phyloP scores from a whole-genome alignment of 2,888 invertebrate genomes.

The Amphipoea lucens region DNA sequence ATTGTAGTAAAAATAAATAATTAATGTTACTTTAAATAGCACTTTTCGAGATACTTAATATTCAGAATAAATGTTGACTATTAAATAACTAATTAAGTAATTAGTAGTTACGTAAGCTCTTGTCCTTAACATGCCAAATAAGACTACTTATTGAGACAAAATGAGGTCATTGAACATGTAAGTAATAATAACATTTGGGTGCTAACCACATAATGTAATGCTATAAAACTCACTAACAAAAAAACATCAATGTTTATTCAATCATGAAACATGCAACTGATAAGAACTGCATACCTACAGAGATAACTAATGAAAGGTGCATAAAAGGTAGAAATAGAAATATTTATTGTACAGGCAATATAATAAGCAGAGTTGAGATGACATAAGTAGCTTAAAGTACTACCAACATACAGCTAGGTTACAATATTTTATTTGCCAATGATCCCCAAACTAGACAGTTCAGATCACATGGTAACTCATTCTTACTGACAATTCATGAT shows the following conservation, averaged over 20 bases:
- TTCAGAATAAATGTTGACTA: neutral
- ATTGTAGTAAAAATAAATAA: neutral
- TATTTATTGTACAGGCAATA: neutral
- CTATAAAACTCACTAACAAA: neutral
- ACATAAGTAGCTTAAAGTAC: neutral
- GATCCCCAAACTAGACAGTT: neutral
- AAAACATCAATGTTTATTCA: slow-evolving; percentile 12
- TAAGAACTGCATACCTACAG: slow-evolving; percentile 32
- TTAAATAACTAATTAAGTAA: neutral
- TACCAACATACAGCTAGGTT: neutral
- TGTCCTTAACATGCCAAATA: neutral
- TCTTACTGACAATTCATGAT: neutral
- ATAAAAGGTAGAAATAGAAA: neutral
- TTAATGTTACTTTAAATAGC: neutral
- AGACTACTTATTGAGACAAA: neutral
- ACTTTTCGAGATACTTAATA: neutral
- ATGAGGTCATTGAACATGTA: slow-evolving; percentile 33
- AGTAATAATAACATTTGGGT: slow-evolving; percentile 19
- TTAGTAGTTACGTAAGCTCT: neutral
- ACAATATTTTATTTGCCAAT: neutral
- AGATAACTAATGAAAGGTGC: slow-evolving; percentile 13
- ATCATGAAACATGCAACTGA: slow-evolving; percentile 18
- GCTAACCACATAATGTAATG: slow-evolving; percentile 11
- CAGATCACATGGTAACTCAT: slow-evolving; percentile 11
- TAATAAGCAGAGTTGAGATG: neutral